A percentile compares a stretch with the other conserved stretches of the same genome.
These are phyloP conservation scores for Astropecten irregularis DNA, from an alignment of 53 echinoderm and acorn worm species.

Conservation along the genomic window DNA sequence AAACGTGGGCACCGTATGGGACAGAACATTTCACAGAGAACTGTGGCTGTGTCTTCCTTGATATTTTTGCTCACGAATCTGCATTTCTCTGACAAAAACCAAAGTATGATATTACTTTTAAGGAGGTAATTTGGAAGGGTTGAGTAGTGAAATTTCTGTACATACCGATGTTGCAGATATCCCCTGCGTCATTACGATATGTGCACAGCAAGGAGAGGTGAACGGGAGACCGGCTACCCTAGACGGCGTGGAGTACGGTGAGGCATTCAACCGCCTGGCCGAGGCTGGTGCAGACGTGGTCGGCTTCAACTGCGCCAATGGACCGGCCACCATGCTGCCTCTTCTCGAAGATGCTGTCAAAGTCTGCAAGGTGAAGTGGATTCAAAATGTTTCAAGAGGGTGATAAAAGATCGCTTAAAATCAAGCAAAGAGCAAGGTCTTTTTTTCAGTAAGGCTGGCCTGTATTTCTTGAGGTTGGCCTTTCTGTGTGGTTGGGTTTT, in stretches of 20 bases:
- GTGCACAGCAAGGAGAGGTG: not conserved
- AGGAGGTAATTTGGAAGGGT: not conserved
- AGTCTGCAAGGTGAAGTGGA: slow-evolving; percentile 22
- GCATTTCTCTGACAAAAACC: too few species aligned
- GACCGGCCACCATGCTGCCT: slow-evolving; percentile 68
- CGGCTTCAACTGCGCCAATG: slow-evolving; percentile 65
- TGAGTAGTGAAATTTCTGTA: not conserved
- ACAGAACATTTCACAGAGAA: too few species aligned
- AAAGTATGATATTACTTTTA: not conserved
- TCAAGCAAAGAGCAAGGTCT: too few species aligned
- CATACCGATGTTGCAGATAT: too few species aligned
- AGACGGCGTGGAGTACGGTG: slow-evolving; percentile 58
- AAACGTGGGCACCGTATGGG: too few species aligned
- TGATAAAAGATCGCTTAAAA: too few species aligned
- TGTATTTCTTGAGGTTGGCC: too few species aligned
- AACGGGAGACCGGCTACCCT: slow-evolving; percentile 27
- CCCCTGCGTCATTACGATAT: slow-evolving; percentile 32
- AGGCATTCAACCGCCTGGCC: slow-evolving; percentile 70
- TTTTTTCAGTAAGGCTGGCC: too few species aligned
- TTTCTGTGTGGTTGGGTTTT: too few species aligned
- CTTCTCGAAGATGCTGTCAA: slow-evolving; percentile 28
- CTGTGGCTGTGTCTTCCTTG: too few species aligned
- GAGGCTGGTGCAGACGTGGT: slow-evolving; percentile 75
- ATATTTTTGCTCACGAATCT: too few species aligned
- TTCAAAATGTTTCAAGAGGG: too few species aligned